Conservation (phyloP, 2,113 vertebrate species). For the Corythaixoides concolor region DNA sequence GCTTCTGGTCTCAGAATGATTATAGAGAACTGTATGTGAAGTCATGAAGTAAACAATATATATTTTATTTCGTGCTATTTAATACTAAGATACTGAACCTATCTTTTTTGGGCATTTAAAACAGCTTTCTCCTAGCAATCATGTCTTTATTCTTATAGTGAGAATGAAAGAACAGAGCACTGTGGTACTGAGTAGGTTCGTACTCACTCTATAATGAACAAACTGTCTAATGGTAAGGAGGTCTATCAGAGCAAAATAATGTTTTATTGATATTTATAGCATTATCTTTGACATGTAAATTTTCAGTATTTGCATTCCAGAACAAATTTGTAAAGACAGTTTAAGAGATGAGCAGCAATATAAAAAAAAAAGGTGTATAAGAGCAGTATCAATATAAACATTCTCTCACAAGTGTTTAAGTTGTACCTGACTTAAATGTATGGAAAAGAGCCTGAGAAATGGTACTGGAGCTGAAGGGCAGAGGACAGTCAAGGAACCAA, state of each 20-base stretch:
- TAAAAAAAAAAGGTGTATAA: not conserved
- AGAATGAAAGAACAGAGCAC: not conserved
- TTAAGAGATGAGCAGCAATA: not conserved
- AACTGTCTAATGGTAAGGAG: not conserved
- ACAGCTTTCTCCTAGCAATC: not conserved
- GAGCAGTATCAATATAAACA: not conserved
- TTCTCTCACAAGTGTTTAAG: not conserved
- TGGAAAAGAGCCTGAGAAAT: not conserved
- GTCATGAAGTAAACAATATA: not conserved
- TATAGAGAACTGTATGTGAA: not conserved
- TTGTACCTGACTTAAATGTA: not conserved
- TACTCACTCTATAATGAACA: not conserved
- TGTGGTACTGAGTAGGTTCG: not conserved
- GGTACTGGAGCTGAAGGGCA: not conserved
- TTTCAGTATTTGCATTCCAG: not conserved
- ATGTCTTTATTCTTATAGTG: not conserved
- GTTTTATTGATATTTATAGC: not conserved
- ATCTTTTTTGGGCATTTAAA: not conserved
- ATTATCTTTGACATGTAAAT: not conserved
- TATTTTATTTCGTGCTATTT: not conserved
- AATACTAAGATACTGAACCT: not conserved
- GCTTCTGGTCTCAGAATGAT: slow-evolving; percentile 17
- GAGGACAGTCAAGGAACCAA: not conserved
- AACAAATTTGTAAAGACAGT: not conserved
- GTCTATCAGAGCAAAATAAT: not conserved